Percentiles rank a stretch among this genome's conserved stretches.
phyloP scores from a whole-genome alignment of 2,797 vertebrate genomes.

The Discoglossus pictus region DNA sequence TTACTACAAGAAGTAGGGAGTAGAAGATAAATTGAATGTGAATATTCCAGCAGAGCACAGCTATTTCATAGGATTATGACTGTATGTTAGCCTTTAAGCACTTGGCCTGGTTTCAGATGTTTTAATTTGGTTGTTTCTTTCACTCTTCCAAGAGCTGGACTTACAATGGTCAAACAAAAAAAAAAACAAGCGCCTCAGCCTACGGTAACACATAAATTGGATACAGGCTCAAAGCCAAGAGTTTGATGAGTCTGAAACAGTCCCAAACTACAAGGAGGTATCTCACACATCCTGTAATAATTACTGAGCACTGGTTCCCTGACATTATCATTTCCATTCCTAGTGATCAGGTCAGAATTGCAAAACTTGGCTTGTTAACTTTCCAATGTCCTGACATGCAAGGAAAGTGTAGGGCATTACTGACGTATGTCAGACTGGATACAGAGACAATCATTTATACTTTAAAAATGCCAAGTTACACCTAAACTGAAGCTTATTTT shows the following conservation, averaged over 20 bases:
- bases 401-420: slow-evolving; percentile 29
- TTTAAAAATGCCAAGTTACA: no score
- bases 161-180: slow-evolving; percentile 4
- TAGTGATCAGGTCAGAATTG: slow-evolving; percentile 30
- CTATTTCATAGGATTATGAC: slow-evolving; percentile 1
- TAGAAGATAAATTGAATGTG: no score
- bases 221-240: slow-evolving; percentile 9
- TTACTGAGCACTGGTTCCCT: slow-evolving; percentile 31
- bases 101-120: not conserved
- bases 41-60: not conserved
- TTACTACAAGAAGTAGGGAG: no score
- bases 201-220: slow-evolving; percentile 14
- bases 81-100: not conserved
- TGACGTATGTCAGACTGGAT: slow-evolving; percentile 23
- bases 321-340: slow-evolving; percentile 33
- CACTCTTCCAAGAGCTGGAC: not conserved
- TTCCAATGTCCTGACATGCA: slow-evolving; percentile 41
- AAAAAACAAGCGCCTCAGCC: no score
- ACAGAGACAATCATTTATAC: no score
- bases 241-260: slow-evolving; percentile 23
- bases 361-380: slow-evolving; percentile 39
- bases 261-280: slow-evolving; percentile 28
- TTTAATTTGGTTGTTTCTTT: not conserved
- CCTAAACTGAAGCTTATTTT: no score
- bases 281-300: slow-evolving; percentile 40